Conservation (phyloP, 1,140 invertebrate species). For the Atta texana region DNA sequence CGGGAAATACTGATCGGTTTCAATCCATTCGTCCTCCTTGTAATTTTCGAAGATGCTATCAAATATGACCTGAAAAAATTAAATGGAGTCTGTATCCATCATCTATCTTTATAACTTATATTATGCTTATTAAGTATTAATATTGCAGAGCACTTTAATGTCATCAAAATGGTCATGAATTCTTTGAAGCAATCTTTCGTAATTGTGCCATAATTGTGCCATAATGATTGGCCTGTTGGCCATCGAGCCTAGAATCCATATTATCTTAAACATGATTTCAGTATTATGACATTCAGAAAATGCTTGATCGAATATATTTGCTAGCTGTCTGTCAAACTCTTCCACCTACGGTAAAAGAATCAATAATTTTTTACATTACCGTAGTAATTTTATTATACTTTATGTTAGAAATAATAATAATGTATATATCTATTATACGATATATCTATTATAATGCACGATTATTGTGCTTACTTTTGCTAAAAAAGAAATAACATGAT, state of each 20-base stretch:
- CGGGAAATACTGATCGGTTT: conserved; percentile 90
- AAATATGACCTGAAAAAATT: conserved; percentile 75
- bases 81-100: background rate
- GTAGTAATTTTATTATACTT: background rate
- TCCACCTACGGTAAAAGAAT: conserved; percentile 81
- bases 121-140: background rate
- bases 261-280: conserved; percentile 89
- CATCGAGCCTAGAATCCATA: conserved; percentile 91
- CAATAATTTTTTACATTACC: conserved; percentile 65
- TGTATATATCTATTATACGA: background rate
- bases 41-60: conserved; percentile 81
- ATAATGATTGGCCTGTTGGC: conserved; percentile 91
- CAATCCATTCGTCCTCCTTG: conserved; percentile 84
- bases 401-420: background rate
- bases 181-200: conserved; percentile 86
- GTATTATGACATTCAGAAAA: conserved; percentile 92
- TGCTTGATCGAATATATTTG: conserved; percentile 91
- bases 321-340: conserved; percentile 91
- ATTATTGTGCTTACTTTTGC: conserved; percentile 64
- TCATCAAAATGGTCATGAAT: conserved; percentile 89
- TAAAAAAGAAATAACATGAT: conserved; percentile 86
- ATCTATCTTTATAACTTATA: background rate
- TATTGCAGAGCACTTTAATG: conserved; percentile 86
- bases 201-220: conserved; percentile 89
- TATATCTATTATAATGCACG: background rate